phyloP scores from a whole-genome alignment of 2,113 vertebrate genomes.

The Lontra canadensis region DNA sequence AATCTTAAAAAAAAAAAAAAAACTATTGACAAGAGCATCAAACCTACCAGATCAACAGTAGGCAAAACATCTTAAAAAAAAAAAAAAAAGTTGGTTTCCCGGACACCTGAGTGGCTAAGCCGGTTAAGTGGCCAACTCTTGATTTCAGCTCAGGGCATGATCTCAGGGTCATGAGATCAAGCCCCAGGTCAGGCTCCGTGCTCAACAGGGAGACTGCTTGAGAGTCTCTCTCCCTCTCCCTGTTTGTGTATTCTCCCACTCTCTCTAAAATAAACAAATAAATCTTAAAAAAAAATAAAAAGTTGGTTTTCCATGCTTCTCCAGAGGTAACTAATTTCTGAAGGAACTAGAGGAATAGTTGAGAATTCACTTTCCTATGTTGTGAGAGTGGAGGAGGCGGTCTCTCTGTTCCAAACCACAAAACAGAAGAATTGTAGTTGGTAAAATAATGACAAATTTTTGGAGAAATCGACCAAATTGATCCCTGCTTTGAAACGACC shows the following conservation, averaged over 20 bases:
- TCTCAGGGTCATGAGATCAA: too few relatives aligned
- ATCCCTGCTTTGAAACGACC: not conserved
- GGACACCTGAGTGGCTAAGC: not conserved
- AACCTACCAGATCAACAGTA: too few relatives aligned
- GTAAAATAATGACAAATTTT: slow-evolving; percentile 3
- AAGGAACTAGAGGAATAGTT: not conserved
- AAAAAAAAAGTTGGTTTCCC: not conserved
- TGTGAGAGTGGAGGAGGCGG: not conserved
- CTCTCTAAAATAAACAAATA: too few relatives aligned
- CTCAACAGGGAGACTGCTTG: too few relatives aligned
- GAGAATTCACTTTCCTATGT: not conserved
- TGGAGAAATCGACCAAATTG: not conserved
- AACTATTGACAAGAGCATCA: too few relatives aligned
- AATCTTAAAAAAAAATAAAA: not conserved
- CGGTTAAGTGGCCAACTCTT: not conserved
- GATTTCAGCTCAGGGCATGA: not conserved
- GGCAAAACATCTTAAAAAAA: too few relatives aligned
- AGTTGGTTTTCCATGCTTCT: not conserved
- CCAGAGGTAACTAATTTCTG: not conserved
- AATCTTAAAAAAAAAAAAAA: too few relatives aligned
- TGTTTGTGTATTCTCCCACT: too few relatives aligned
- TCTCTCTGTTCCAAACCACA: not conserved
- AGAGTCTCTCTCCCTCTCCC: too few relatives aligned
- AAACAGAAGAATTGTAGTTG: not conserved
- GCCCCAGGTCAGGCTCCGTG: too few relatives aligned